Conservation (phyloP, 2,888 invertebrate species). For the Herminia tarsipennalis region DNA sequence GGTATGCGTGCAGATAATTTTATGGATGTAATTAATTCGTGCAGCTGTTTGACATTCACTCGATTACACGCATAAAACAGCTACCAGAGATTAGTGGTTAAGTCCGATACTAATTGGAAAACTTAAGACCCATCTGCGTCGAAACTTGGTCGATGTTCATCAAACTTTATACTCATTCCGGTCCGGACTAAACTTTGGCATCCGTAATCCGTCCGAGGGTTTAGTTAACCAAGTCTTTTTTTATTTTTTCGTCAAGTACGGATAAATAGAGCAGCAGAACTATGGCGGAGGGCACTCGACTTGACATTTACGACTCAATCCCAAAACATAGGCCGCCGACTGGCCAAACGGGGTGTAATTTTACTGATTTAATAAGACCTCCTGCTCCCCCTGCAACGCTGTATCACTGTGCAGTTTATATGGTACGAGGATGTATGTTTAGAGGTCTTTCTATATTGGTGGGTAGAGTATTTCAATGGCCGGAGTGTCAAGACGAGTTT, state of each 20-base stretch:
- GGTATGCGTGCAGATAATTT: slow-evolving; percentile 14
- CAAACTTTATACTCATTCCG: slow-evolving; percentile 62
- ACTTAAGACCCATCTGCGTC: slow-evolving; percentile 53
- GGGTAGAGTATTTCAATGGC: slow-evolving; percentile 62
- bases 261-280: slow-evolving; percentile 75
- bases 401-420: slow-evolving; percentile 32
- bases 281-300: slow-evolving; percentile 74
- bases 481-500: slow-evolving; percentile 73
- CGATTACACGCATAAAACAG: slow-evolving; percentile 33
- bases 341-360: slow-evolving; percentile 64
- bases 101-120: slow-evolving; percentile 58
- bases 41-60: slow-evolving; percentile 34
- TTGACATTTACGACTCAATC: slow-evolving; percentile 85
- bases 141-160: slow-evolving; percentile 59
- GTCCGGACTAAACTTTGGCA: slow-evolving; percentile 57
- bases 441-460: slow-evolving; percentile 63
- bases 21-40: slow-evolving; percentile 32
- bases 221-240: slow-evolving; percentile 57
- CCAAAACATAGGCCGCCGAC: slow-evolving; percentile 73
- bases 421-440: slow-evolving; percentile 41
- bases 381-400: slow-evolving; percentile 41
- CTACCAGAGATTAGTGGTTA: slow-evolving; percentile 41
- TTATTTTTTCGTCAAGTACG: slow-evolving; percentile 64
- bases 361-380: slow-evolving; percentile 71
- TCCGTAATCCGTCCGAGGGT: slow-evolving; percentile 58